Percentiles rank a stretch among this genome's conserved stretches.
phyloP scores from a whole-genome alignment of 2,888 invertebrate species.

The Tenthredo mesomela region DNA sequence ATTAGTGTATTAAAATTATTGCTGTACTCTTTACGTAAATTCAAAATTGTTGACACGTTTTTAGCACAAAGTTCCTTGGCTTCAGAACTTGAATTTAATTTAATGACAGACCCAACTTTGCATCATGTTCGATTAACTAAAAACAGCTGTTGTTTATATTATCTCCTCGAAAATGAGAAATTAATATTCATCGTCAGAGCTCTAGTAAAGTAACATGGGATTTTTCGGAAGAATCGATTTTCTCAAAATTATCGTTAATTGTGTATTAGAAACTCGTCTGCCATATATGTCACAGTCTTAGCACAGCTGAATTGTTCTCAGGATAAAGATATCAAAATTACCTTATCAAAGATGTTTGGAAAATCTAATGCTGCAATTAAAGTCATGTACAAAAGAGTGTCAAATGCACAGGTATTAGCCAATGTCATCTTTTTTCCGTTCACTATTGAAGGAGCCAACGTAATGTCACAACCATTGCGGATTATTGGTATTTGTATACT shows the following conservation, averaged over 20 bases:
- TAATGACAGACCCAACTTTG: neutral
- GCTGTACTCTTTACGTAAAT: neutral
- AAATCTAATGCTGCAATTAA: slow-evolving; percentile 22
- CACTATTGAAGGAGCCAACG: slow-evolving; percentile 13
- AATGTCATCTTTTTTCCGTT: slow-evolving; percentile 5
- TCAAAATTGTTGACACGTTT: slow-evolving; percentile 8
- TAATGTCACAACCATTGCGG: slow-evolving; percentile 1
- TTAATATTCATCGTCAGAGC: neutral
- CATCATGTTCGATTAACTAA: neutral
- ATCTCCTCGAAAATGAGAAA: neutral
- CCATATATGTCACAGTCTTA: neutral
- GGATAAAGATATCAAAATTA: neutral
- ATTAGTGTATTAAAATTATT: neutral
- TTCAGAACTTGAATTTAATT: neutral
- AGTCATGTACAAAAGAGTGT: slow-evolving; percentile 28
- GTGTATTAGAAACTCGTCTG: neutral
- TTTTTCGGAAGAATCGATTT: neutral
- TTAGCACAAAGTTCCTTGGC: neutral
- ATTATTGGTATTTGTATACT: slow-evolving; percentile 5
- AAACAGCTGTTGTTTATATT: neutral
- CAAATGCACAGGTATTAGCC: slow-evolving; percentile 15
- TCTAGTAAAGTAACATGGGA: neutral
- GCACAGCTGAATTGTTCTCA: neutral
- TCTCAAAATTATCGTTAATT: neutral
- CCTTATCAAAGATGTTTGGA: slow-evolving; percentile 14